These are phyloP conservation scores for Drosophila auraria DNA, from an alignment of 1,140 invertebrate species.

Conservation along the genomic window DNA sequence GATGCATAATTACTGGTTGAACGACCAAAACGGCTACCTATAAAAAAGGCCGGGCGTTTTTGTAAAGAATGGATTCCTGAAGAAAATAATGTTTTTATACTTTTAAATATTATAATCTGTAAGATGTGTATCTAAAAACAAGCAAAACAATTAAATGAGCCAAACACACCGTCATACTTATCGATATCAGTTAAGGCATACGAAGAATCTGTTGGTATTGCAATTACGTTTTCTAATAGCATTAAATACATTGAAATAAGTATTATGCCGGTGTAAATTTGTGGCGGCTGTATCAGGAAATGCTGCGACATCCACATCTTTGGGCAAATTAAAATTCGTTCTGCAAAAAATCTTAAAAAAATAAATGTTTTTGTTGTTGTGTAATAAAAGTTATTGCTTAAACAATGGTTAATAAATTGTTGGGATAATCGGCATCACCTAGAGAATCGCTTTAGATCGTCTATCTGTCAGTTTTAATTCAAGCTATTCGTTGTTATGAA, in stretches of 20 bases:
- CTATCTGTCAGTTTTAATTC: background rate
- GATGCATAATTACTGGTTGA: slow-evolving; percentile 53
- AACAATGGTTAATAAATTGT: no score
- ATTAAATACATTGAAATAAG: slow-evolving; percentile 49
- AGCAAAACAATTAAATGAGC: background rate
- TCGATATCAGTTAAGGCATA: slow-evolving; percentile 27
- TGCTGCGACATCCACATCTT: slow-evolving; percentile 44
- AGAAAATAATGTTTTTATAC: background rate
- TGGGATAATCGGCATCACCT: background rate
- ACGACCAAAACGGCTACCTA: slow-evolving; percentile 83
- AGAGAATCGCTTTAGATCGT: background rate
- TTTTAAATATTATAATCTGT: background rate
- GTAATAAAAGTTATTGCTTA: background rate
- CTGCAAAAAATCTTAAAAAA: background rate
- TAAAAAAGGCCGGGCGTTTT: slow-evolving; percentile 78
- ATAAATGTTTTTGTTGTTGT: background rate
- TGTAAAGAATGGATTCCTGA: slow-evolving; percentile 8
- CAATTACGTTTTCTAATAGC: slow-evolving; percentile 41
- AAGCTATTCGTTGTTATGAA: background rate
- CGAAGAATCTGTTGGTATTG: slow-evolving; percentile 32
- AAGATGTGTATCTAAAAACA: background rate
- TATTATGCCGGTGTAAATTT: slow-evolving; percentile 50
- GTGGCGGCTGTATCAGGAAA: slow-evolving; percentile 18
- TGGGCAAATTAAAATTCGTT: background rate
- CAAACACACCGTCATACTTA: slow-evolving; percentile 53